phyloP scores from a whole-genome alignment of 2,797 vertebrate genomes.

The Rhynchotus rufescens region DNA sequence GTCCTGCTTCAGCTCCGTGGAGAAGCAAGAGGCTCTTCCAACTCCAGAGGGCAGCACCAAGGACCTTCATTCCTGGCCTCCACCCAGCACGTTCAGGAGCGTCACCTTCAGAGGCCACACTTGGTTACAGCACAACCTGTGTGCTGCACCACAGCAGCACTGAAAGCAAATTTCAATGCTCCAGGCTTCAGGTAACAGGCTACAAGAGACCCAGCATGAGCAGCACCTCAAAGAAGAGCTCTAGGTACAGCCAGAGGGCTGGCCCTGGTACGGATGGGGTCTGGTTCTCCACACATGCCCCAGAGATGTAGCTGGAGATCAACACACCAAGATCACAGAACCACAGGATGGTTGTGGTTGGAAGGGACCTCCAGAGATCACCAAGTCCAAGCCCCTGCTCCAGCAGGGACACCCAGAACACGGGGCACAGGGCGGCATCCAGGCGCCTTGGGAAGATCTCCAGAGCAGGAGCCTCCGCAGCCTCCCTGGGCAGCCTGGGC shows the following conservation, averaged over 20 bases:
- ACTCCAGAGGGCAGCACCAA: neutral
- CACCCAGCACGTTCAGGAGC: neutral
- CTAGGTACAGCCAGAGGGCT: neutral
- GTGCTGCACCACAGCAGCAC: neutral
- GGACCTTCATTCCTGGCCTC: neutral
- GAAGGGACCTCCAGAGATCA: too few relatives aligned
- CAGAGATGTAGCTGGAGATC: neutral
- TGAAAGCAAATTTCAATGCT: neutral
- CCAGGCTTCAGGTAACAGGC: neutral
- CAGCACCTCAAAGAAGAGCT: neutral
- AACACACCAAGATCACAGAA: neutral
- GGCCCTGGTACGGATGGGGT: neutral
- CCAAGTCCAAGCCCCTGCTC: too few relatives aligned
- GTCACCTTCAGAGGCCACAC: neutral
- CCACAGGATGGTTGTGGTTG: too few relatives aligned
- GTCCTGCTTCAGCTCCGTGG: neutral
- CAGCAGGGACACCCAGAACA: too few relatives aligned
- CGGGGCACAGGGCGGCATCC: too few relatives aligned
- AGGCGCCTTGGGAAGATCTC: too few relatives aligned
- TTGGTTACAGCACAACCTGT: neutral
- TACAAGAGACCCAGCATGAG: neutral
- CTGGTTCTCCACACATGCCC: neutral
- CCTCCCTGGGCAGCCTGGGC: too few relatives aligned
- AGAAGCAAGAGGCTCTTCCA: neutral
- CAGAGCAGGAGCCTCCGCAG: too few relatives aligned